Percentiles rank a stretch among this genome's conserved stretches.
Evolutionary conservation across 2,797 vertebrate genomes (phyloP).

Genomic region (Lagorchestes hirsutus): DNA sequence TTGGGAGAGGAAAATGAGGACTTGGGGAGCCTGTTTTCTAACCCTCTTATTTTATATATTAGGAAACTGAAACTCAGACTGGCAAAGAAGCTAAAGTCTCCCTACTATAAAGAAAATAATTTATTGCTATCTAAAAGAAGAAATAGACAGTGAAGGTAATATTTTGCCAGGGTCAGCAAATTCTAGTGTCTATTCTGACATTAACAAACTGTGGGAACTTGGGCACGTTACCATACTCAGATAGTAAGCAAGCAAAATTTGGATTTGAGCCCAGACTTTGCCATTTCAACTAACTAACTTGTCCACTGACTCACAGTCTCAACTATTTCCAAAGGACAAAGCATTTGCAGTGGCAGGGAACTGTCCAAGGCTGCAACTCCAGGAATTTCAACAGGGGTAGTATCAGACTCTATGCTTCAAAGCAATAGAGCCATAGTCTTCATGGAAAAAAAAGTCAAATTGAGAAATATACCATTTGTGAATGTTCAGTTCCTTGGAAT

Average conservation of each 20-base stretch:
- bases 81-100: neutral
- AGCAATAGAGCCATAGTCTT: neutral
- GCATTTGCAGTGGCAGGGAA: neutral
- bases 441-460: neutral
- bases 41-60: neutral
- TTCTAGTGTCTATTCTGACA: neutral
- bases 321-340: neutral
- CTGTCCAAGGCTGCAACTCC: neutral
- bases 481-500: neutral
- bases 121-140: neutral
- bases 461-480: neutral
- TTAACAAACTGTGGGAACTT: constrained; percentile 7
- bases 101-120: neutral
- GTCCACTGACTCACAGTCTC: neutral
- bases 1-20: neutral
- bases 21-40: neutral
- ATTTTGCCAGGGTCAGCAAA: neutral
- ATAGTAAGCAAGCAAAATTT: neutral
- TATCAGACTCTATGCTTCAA: neutral
- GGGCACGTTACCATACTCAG: neutral
- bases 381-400: neutral
- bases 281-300: neutral
- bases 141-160: neutral
- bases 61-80: neutral
- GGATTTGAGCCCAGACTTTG: neutral